Percentiles rank a stretch among this genome's conserved stretches.
Conservation (phyloP, 1,140 invertebrate species). For the Dufourea novaeangliae region DNA sequence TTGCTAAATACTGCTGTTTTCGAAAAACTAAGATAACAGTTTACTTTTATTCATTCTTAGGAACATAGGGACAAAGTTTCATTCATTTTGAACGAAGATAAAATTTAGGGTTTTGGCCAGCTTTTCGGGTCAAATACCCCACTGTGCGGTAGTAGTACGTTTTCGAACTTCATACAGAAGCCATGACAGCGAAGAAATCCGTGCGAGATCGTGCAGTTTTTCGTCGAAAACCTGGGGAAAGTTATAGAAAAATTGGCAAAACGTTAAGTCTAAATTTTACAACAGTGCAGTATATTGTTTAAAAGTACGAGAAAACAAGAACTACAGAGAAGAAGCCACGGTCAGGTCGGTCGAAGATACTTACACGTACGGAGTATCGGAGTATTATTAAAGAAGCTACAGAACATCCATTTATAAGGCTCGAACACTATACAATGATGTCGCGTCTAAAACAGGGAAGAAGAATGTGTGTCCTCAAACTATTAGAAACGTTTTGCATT, state of each 20-base stretch:
- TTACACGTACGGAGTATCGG: not conserved
- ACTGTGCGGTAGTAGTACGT: too few relatives aligned
- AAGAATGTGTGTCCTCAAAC: slow-evolving; percentile 11
- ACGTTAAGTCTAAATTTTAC: not conserved
- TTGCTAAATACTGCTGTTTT: too few relatives aligned
- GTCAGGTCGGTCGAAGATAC: not conserved
- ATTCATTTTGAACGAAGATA: too few relatives aligned
- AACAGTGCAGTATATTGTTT: not conserved
- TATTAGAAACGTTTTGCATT: slow-evolving; percentile 32
- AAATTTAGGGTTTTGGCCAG: not conserved
- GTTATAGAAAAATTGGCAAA: not conserved
- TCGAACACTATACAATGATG: not conserved
- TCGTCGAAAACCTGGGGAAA: not conserved
- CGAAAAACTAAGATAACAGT: too few relatives aligned
- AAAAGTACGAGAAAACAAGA: not conserved
- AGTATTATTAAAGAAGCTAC: not conserved
- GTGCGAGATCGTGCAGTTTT: not conserved
- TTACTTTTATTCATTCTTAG: too few relatives aligned
- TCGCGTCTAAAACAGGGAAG: not conserved
- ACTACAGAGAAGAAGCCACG: not conserved
- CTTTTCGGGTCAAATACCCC: too few relatives aligned
- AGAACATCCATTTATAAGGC: not conserved
- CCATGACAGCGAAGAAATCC: too few relatives aligned
- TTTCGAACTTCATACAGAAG: too few relatives aligned
- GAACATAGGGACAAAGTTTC: too few relatives aligned